Evolutionary conservation across 2,888 invertebrate species (phyloP).

Genomic region (Patella pellucida): DNA sequence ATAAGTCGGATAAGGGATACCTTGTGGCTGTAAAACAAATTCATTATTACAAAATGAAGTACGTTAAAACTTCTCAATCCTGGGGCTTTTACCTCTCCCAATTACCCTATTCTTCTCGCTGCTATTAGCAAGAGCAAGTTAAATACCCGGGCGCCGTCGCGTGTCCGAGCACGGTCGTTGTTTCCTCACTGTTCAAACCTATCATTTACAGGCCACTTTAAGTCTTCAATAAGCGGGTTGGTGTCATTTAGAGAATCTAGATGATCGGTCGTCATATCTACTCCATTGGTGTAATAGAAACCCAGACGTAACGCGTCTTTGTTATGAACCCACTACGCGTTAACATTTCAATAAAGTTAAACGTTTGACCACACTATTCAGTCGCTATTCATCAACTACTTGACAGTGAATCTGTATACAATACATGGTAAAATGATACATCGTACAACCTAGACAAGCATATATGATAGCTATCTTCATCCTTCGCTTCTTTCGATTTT

Average conservation of each 20-base stretch:
- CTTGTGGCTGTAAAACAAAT: conserved; percentile 4
- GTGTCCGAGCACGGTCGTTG: background rate
- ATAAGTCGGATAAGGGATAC: background rate
- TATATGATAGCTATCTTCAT: too few relatives aligned
- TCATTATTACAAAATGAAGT: conserved; percentile 7
- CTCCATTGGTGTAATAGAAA: background rate
- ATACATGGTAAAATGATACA: too few relatives aligned
- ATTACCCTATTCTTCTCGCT: background rate
- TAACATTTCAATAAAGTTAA: too few relatives aligned
- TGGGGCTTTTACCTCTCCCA: background rate
- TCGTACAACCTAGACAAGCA: too few relatives aligned
- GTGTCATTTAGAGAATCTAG: background rate
- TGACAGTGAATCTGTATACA: too few relatives aligned
- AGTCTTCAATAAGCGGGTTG: background rate
- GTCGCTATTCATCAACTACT: too few relatives aligned
- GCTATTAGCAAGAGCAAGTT: conserved; percentile 1
- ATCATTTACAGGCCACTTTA: conserved; percentile 8
- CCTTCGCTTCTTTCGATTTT: too few relatives aligned
- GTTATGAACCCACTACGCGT: too few relatives aligned
- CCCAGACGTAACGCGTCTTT: background rate
- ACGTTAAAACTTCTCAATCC: background rate
- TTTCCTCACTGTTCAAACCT: conserved; percentile 2
- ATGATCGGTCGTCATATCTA: background rate
- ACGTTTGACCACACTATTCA: too few relatives aligned
- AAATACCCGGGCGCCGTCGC: conserved; percentile 9